Base-by-base conservation (phyloP, 2,888 invertebrate genomes). In the Plebejus anna region DNA sequence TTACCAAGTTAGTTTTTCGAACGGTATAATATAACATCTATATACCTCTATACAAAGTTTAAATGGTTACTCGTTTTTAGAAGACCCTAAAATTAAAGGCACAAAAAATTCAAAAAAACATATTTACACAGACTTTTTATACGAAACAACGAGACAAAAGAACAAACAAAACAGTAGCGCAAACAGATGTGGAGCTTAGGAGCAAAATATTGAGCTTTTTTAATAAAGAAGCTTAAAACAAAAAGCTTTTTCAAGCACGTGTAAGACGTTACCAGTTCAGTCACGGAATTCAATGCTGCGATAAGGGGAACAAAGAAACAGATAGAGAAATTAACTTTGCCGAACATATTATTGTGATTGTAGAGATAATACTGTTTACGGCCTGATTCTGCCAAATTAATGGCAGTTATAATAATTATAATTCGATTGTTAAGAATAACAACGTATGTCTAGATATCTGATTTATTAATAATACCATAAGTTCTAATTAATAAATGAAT, bases 221-320 rank as follows among this genome's bases (percentile, higher is more conserved):
- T 66, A 66, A 66, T 66, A 66, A 66, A 66, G 66, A 66, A 66
- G 66, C 66, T 66, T 66, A 66, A 66, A 36, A 66, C 66, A 66
- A 66, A 66, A 66, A 66, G 32, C 13, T 13, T 75, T 47, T 78
- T 75, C 73, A 28, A 81, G 81, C 81, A 80, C 81, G 82, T 84
- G 83, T 84, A 84, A 82, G 84, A 82, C 83, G 83, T 85, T 85
- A 82, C 81, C 81, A 85, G 85, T 87, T 86, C 83, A 83, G 84
- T 86, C 85, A 85, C 85, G 86, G 84, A 80, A 82, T 81, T 80
- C 81, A 83, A 83, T 83, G 82, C 83, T 79, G 78, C 80, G 78
- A 81, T 80, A 79, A 79, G 79, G 82, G 81, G 81, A 73, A 73
- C 72, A 72, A 72, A 82, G 84, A 82, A 78, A 80, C 82, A 83